Evolutionary conservation across 2,888 invertebrate genomes (phyloP).

Genomic region (Cetonia aurata): DNA sequence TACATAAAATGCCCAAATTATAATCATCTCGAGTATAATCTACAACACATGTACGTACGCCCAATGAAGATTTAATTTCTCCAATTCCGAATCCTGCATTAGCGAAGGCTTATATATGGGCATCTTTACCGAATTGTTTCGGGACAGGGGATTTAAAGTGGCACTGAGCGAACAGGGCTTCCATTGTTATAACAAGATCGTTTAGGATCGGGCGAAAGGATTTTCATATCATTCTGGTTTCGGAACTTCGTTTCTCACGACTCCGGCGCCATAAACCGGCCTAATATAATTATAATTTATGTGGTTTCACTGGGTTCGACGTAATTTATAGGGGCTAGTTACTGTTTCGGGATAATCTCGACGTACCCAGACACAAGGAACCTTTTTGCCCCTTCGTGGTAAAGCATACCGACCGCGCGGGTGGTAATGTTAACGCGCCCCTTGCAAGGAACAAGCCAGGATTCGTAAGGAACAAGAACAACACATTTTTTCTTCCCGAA

Average conservation of each 20-base stretch:
- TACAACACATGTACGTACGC: too few species aligned
- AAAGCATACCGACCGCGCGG: too few species aligned
- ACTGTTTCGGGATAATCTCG: constrained; percentile 38
- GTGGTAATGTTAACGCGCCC: too few species aligned
- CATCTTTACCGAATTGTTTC: constrained; percentile 40
- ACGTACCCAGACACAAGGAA: constrained; percentile 6
- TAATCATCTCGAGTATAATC: neutral
- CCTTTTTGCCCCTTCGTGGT: constrained; percentile 16
- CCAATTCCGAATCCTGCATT: constrained; percentile 22
- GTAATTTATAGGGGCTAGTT: constrained; percentile 38
- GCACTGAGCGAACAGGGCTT: constrained; percentile 37
- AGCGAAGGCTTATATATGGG: constrained; percentile 21
- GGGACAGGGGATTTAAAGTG: constrained; percentile 36
- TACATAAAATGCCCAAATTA: neutral
- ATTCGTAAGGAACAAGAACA: too few species aligned
- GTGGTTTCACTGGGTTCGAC: constrained; percentile 38
- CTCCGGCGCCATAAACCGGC: constrained; percentile 31
- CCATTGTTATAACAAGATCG: constrained; percentile 17
- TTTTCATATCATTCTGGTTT: constrained; percentile 41
- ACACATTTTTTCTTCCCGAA: neutral
- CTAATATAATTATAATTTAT: constrained; percentile 43
- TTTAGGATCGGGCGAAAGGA: constrained; percentile 29
- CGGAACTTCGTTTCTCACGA: constrained; percentile 13
- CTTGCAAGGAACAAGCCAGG: too few species aligned
- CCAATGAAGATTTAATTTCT: constrained; percentile 26